A percentile compares a stretch with the other conserved stretches of the same genome.
Conservation (phyloP, 1,140 invertebrate species). For the Augochlora pura region DNA sequence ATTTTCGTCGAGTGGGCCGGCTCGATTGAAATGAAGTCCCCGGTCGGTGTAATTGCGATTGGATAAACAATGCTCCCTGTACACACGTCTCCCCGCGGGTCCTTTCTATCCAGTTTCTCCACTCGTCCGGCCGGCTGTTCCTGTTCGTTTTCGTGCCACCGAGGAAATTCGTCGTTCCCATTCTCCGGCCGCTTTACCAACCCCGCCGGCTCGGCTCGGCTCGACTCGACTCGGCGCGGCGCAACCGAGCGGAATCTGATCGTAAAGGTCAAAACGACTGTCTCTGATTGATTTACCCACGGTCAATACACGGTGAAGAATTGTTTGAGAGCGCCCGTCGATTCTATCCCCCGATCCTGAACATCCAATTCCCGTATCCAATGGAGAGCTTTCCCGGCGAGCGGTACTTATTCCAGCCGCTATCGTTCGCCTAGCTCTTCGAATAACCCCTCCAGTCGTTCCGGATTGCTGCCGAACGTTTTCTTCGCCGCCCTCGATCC, state of each 20-base stretch:
- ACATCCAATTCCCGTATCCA: slow-evolving; percentile 64
- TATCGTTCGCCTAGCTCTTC: slow-evolving; percentile 51
- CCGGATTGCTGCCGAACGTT: slow-evolving; percentile 46
- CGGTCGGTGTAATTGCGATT: slow-evolving; percentile 49
- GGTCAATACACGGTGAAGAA: slow-evolving; percentile 65
- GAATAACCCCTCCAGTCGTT: slow-evolving; percentile 55
- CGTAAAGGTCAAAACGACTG: slow-evolving; percentile 65
- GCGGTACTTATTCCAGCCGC: slow-evolving; percentile 60
- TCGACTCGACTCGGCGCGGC: no score
- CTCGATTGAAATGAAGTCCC: slow-evolving; percentile 31
- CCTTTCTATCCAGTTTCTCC: slow-evolving; percentile 5
- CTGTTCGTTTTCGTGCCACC: not conserved
- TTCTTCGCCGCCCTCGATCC: slow-evolving; percentile 38
- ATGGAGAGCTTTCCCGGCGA: slow-evolving; percentile 48
- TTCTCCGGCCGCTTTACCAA: not conserved
- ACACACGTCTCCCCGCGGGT: no score
- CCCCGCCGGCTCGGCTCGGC: not conserved
- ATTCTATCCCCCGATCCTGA: slow-evolving; percentile 41
- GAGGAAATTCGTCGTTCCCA: not conserved
- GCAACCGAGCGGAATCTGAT: slow-evolving; percentile 57
- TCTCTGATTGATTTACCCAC: slow-evolving; percentile 66
- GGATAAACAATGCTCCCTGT: slow-evolving; percentile 52
- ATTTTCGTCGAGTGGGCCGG: slow-evolving; percentile 38
- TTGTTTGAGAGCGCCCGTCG: slow-evolving; percentile 52
- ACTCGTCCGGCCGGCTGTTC: not conserved